Evolutionary conservation across 2,113 vertebrate species (phyloP), one percentile per base, ranked within the genome.

Genomic region (Baryphthengus martii): DNA sequence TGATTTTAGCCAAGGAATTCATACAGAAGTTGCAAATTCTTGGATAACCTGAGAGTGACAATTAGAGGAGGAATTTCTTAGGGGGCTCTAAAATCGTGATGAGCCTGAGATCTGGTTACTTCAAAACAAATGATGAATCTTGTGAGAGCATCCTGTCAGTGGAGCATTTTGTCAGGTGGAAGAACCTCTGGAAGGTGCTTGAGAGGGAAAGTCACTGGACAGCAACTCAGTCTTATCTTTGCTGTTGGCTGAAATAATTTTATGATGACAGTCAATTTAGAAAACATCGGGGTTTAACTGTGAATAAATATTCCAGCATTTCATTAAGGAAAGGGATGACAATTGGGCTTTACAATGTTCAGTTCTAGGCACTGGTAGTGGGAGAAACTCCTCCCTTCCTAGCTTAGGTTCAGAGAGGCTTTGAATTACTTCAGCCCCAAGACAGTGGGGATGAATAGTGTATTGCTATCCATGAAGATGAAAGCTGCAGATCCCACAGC

Each of bases 391-490:
- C 68, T 90, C 24, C 33, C 13, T 76, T 67, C 47, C 62, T 21
- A 35, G 11, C 10, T 49, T 21, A 35, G 16, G 28, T 76, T 84
- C 61, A 79, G 55, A 53, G 31, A 55, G 31, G 31, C 50, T 93
- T 45, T 71, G 56, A 8, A 17, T 66, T 66, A 16, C 56, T 31
- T 33, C 40, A 75, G 16, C 13, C 49, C 35, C 40, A 40, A 45
- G 31, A 13, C 28, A 35, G n/a, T 7, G 4, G 21, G 12, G 23
- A 7, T 26, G 19, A 74, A 7, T 2, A 33, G n/a, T 13, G 11
- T 35, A 6, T 17, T 49, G 37, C 0, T 4, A 1, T 23, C 62
- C 17, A 10, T 24, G 35, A 29, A 53, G 50, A 68, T 0, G 4
- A 63, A 82, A 92, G n/a, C 62, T 93, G 29, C 50, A 55, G 31